Evolutionary conservation across 2,797 vertebrate species (phyloP).

Genomic region (Lacerta bilineata): DNA sequence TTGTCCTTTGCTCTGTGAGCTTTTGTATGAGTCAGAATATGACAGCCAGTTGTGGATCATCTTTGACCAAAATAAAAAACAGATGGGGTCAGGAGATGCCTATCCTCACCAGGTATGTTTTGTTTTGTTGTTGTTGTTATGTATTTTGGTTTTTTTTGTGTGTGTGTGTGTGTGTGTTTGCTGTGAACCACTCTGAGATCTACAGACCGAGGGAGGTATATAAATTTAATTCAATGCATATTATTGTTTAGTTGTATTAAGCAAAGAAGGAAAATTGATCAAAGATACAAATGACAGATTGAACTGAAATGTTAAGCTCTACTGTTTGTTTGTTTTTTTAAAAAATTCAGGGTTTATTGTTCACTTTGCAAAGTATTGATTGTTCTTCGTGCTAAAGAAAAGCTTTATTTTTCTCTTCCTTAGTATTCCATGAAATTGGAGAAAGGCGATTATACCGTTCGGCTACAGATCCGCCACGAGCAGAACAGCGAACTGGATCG

Average conservation of each 20-base stretch:
- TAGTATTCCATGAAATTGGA: constrained; percentile 98
- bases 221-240: background rate
- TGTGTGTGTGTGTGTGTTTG: background rate
- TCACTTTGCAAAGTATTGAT: background rate
- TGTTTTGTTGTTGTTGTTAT: no score
- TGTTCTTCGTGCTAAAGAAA: constrained; percentile 55
- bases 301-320: background rate
- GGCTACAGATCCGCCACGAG: constrained; percentile 96
- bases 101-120: constrained; percentile 95
- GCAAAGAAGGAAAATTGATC: background rate
- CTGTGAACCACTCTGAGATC: no score
- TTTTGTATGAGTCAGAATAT: constrained; percentile 97
- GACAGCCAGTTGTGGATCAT: constrained; percentile 99
- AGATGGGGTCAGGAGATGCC: constrained; percentile 96
- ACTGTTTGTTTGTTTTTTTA: background rate
- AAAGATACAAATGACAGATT: background rate
- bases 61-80: constrained; percentile 98
- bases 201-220: no score
- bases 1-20: constrained; percentile 95
- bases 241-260: background rate
- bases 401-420: constrained; percentile 58
- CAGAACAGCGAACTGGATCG: constrained; percentile 95
- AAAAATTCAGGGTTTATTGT: constrained; percentile 3
- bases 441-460: constrained; percentile 96
- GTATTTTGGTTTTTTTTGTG: no score